These are phyloP conservation scores for Sardinella longiceps DNA, from an alignment of 2,797 vertebrate species.

Conservation along the genomic window DNA sequence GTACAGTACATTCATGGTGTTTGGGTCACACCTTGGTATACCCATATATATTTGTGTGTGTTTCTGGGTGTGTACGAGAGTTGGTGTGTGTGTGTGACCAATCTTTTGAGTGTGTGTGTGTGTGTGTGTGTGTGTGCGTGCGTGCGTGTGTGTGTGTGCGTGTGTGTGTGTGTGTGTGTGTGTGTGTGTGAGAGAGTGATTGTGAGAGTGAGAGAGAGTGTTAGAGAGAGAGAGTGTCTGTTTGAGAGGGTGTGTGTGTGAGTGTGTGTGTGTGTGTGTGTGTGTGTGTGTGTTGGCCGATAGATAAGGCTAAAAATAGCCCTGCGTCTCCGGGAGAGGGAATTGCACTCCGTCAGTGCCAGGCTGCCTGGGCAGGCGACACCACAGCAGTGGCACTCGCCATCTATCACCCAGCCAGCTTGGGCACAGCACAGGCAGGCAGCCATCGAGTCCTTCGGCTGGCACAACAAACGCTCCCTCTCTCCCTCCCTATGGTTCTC, in stretches of 20 bases:
- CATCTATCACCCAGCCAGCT: constrained; percentile 36
- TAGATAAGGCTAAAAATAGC: constrained; percentile 71
- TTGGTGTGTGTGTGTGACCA: background rate
- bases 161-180: background rate
- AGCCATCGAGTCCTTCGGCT: constrained; percentile 25
- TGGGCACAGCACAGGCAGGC: background rate
- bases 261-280: constrained; percentile 6
- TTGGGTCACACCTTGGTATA: background rate
- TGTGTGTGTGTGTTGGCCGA: constrained; percentile 49
- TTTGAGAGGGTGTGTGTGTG: constrained; percentile 2
- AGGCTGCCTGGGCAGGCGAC: constrained; percentile 52
- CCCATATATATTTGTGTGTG: constrained; percentile 19
- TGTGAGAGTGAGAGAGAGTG: background rate
- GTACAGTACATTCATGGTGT: background rate
- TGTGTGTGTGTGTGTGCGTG: constrained; percentile 4
- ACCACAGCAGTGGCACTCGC: constrained; percentile 36
- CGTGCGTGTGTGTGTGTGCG: background rate
- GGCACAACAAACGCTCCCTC: constrained; percentile 46
- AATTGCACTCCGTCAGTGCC: constrained; percentile 69
- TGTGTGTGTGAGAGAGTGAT: background rate
- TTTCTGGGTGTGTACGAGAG: background rate
- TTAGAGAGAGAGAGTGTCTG: background rate
- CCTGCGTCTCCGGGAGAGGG: constrained; percentile 60
- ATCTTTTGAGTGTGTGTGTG: constrained; percentile 27
- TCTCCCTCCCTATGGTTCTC: constrained; percentile 29